Conservation (phyloP, 2,888 invertebrate genomes). For the Allacma fusca region DNA sequence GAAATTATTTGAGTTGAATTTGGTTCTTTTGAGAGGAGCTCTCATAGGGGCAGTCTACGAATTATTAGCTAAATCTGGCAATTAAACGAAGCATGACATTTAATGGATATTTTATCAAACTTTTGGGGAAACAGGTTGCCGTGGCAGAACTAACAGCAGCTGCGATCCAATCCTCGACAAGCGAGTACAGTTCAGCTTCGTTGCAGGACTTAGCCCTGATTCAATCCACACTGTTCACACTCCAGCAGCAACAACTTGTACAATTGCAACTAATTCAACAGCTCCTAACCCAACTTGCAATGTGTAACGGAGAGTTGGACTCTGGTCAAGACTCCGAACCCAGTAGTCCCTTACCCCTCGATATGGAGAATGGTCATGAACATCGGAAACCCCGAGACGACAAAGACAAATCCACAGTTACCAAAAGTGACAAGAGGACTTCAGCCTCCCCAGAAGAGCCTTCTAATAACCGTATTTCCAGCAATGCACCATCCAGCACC, state of each 20-base stretch:
- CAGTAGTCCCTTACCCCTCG: slow-evolving; percentile 28
- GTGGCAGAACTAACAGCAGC: slow-evolving; percentile 88
- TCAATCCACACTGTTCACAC: slow-evolving; percentile 87
- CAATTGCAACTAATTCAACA: slow-evolving; percentile 94
- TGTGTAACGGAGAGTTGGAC: slow-evolving; percentile 33
- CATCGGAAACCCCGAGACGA: background rate
- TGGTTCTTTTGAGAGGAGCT: too few relatives aligned
- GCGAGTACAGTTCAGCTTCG: slow-evolving; percentile 75
- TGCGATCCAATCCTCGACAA: slow-evolving; percentile 63
- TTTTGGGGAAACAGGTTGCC: slow-evolving; percentile 70
- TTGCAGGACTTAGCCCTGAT: slow-evolving; percentile 87
- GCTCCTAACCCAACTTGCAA: slow-evolving; percentile 80
- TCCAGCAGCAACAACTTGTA: slow-evolving; percentile 95
- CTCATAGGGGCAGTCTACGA: too few relatives aligned
- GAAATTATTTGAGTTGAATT: too few relatives aligned
- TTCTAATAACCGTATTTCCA: background rate
- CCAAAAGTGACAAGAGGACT: slow-evolving; percentile 63
- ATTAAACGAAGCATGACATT: too few relatives aligned
- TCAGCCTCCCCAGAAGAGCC: slow-evolving; percentile 8
- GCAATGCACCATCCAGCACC: background rate
- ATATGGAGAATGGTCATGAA: slow-evolving; percentile 26
- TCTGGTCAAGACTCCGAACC: slow-evolving; percentile 30
- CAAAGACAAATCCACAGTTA: slow-evolving; percentile 17
- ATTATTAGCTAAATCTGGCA: too few relatives aligned
- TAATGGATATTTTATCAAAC: too few relatives aligned